Percentiles rank a stretch among this genome's conserved stretches.
Evolutionary conservation across 92 coral and sea anemone genomes (phyloP).

Genomic region (Parazoanthus swiftii): DNA sequence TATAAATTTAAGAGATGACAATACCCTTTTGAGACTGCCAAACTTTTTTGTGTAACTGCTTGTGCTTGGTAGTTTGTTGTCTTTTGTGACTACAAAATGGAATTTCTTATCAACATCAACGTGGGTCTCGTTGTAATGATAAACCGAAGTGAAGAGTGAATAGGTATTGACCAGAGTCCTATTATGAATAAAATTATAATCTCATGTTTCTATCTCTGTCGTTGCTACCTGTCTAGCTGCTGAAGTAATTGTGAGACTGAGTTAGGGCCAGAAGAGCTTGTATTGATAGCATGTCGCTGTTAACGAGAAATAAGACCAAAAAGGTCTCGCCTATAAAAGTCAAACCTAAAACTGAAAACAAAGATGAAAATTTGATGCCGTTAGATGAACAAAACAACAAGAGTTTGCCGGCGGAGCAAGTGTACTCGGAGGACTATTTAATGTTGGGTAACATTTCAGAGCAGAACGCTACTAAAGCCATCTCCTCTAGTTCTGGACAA

Average conservation of each 20-base stretch:
- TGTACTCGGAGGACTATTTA: neutral
- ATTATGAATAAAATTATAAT: too few relatives aligned
- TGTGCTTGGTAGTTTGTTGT: too few relatives aligned
- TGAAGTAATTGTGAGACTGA: too few relatives aligned
- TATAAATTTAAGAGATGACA: too few relatives aligned
- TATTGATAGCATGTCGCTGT: neutral
- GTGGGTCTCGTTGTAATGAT: too few relatives aligned
- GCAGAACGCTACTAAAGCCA: neutral
- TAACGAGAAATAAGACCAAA: neutral
- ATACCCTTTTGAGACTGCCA: too few relatives aligned
- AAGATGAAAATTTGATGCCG: neutral
- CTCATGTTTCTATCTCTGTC: neutral
- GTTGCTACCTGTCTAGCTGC: too few relatives aligned
- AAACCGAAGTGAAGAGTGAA: neutral
- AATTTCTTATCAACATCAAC: too few relatives aligned
- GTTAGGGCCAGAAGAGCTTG: too few relatives aligned
- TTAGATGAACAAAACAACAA: neutral
- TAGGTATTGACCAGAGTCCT: neutral
- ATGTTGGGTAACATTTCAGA: constrained; percentile 1
- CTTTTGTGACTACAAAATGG: too few relatives aligned
- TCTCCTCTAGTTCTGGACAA: neutral
- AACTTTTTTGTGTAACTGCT: too few relatives aligned
- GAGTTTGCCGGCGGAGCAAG: neutral
- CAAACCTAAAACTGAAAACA: constrained; percentile 17
- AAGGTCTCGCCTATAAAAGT: neutral